These are phyloP conservation scores for Micronycteris hirsuta DNA, from an alignment of 2,113 vertebrate genomes.

Conservation along the genomic window DNA sequence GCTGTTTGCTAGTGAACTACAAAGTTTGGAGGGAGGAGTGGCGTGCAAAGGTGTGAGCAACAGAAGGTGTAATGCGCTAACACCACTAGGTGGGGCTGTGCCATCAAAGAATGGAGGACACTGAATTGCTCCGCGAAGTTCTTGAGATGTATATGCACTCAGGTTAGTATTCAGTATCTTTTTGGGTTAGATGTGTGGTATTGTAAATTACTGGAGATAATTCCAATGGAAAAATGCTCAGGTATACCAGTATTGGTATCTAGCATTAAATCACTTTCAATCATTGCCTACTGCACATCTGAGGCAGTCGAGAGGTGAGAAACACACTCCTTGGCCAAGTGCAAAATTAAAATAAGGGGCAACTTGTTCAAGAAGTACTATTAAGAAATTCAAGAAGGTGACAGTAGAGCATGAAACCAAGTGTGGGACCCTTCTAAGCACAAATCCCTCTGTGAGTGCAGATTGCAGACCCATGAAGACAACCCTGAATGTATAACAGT, in stretches of 20 bases:
- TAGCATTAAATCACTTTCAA: background rate
- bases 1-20: background rate
- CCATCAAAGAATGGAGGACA: background rate
- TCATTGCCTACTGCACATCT: background rate
- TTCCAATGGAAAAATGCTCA: background rate
- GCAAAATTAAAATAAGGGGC: conserved; percentile 2
- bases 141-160: background rate
- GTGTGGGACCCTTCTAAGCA: background rate
- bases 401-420: background rate
- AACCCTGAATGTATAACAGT: background rate
- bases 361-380: background rate
- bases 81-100: conserved; percentile 27
- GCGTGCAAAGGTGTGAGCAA: background rate
- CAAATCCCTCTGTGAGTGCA: background rate
- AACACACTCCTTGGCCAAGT: background rate
- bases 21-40: background rate
- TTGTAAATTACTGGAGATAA: background rate
- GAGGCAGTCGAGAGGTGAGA: background rate
- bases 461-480: background rate
- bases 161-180: background rate
- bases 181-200: background rate
- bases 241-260: background rate
- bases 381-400: background rate
- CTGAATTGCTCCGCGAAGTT: background rate
- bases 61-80: background rate